Base-by-base conservation (phyloP, 2,797 vertebrate genomes). In the Microcaecilia unicolor region DNA sequence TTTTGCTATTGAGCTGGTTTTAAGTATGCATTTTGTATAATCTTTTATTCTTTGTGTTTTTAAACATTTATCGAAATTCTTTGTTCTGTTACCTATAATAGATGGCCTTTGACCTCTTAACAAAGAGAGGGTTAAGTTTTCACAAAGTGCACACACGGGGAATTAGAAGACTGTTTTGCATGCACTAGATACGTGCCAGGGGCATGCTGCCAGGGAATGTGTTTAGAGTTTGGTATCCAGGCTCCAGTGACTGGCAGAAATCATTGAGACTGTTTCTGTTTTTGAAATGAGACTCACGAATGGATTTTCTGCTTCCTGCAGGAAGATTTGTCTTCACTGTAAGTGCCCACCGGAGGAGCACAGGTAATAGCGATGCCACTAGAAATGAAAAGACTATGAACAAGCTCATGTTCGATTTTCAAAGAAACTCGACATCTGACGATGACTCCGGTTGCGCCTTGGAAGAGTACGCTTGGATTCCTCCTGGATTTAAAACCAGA, bases 361-460 rank as follows among this genome's bases (percentile, higher is more conserved):
- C 86, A 89, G 88, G 90, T 92, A 65, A 93, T 87, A 20, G 81
- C 78, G 67, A 93, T 97, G 92, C 91, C 94, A 27, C 76, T 97
- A 73, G 94, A 97, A 81, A 98, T 98, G 96, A 99, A 86, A 99
- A 99, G 80, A 96, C 92, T 0, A 91, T 98, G 72, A 95, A 89
- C 22, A 97, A 98, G 67, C 88, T 98, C 74, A 93, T 98, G 92
- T 98, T 97, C 55, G 96, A 99, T 83, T 97, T 99, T 82, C 96
- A 99, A 83, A 89, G 95, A 75, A 98, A 97, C 74, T 99, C 96
- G 0, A 98, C 93, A 41, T 99, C 96, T 0, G 96, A 99, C 0
- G 96, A 99, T 0, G 95, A 99, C 72, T 98, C 96, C 0, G 96
- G 96, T 64, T 99, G 96, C 14, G 95, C 94, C 28, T 72, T 98